phyloP scores from a whole-genome alignment of 2,888 invertebrate species.

The Cordylochernes scorpioides region DNA sequence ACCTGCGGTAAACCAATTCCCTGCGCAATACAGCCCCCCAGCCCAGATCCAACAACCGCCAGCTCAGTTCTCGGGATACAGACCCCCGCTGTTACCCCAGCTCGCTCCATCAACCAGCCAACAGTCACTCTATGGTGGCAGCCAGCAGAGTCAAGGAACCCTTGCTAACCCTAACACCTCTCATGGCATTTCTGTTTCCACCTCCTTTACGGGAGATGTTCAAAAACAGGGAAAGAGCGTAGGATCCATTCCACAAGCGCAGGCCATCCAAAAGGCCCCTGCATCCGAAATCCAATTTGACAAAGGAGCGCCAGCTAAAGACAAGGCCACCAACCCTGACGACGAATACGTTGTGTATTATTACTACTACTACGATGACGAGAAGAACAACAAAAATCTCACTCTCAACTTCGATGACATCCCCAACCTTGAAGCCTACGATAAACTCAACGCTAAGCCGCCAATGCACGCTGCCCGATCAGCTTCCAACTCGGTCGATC shows the following conservation, averaged over 20 bases:
- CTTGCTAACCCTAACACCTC: no score
- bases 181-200: slow-evolving; percentile 1
- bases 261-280: slow-evolving; percentile 7
- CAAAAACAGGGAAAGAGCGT: background rate
- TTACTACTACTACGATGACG: slow-evolving; percentile 12
- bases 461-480: background rate
- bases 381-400: slow-evolving; percentile 4
- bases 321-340: slow-evolving; percentile 5
- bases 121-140: no score
- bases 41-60: no score
- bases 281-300: slow-evolving; percentile 8
- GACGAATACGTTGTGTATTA: slow-evolving; percentile 11
- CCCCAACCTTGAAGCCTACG: slow-evolving; percentile 9
- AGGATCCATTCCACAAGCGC: slow-evolving; percentile 1
- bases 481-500: background rate
- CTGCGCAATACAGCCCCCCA: no score
- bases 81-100: no score
- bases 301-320: slow-evolving; percentile 5
- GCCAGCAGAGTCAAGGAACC: no score
- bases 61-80: no score
- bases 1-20: no score
- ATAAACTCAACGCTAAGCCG: background rate
- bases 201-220: background rate
- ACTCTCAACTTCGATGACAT: slow-evolving; percentile 11
- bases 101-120: no score